These are phyloP conservation scores for Macrobrachium nipponense DNA, from an alignment of 1,140 invertebrate genomes.

Conservation along the genomic window DNA sequence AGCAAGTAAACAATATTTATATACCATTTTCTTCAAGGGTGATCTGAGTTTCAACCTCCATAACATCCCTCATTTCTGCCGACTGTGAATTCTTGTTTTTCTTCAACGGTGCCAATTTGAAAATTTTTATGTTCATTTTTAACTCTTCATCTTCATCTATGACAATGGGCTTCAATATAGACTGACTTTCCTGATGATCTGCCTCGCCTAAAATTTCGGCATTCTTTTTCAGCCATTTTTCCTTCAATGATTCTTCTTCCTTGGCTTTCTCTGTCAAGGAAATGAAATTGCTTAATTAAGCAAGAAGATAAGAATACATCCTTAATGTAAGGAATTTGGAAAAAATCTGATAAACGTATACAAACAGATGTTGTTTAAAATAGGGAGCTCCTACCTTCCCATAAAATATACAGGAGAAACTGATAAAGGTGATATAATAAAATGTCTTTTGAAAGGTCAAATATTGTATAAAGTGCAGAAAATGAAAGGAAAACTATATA, in stretches of 20 bases:
- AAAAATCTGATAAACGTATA: too few species aligned
- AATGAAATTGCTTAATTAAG: neutral
- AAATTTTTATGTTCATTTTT: slow-evolving; percentile 54
- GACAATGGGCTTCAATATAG: slow-evolving; percentile 13
- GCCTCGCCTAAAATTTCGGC: slow-evolving; percentile 23
- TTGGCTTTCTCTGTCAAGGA: slow-evolving; percentile 33
- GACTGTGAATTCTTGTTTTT: slow-evolving; percentile 33
- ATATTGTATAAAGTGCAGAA: too few species aligned
- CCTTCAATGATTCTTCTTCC: slow-evolving; percentile 42
- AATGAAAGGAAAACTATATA: too few species aligned
- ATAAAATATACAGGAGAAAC: too few species aligned
- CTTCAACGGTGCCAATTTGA: slow-evolving; percentile 26
- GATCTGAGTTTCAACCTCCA: slow-evolving; percentile 51
- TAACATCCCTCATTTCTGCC: slow-evolving; percentile 19
- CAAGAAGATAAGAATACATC: neutral
- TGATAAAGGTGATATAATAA: too few species aligned
- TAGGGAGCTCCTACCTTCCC: too few species aligned
- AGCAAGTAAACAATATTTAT: neutral
- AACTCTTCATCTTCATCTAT: slow-evolving; percentile 37
- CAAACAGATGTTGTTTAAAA: too few species aligned
- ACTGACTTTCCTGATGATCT: slow-evolving; percentile 5
- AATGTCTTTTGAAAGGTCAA: too few species aligned
- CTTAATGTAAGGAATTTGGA: too few species aligned
- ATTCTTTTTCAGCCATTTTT: slow-evolving; percentile 47
- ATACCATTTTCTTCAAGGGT: slow-evolving; percentile 47